Base-by-base conservation (phyloP, 2,797 vertebrate species). In the Mormyrus proboscirostris region DNA sequence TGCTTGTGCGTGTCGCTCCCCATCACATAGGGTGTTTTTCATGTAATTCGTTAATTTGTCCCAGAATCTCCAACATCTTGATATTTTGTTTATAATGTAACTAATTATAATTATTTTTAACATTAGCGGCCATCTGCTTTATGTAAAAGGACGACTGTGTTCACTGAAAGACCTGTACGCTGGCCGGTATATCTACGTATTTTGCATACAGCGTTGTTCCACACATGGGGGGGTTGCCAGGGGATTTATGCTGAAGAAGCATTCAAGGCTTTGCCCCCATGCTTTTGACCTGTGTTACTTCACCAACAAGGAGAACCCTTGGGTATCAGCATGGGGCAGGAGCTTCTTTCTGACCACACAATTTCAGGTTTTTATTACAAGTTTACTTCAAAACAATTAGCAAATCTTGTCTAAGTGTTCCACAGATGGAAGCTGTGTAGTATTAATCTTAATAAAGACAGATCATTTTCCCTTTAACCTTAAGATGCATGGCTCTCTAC, bases 231-330 rank as follows among this genome's bases (percentile, higher is more conserved):
- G 25, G 7, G 55, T 90, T 89, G 49, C 55, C 88, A 90, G 62
- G 82, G 84, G 29, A 22, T 50, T 88, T 89, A 12, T 55, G 85
- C 49, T 76, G 83, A 91, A 87, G 86, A 88, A 89, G 89, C 76
- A 62, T 90, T 89, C 89, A 89, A 83, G 88, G n/a, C 73, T 50
- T 62, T 73, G 87, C 91, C 86, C 91, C 89, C 90, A 90, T 90
- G 62, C 55, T 89, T 16, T 19, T 44, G 12, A 44, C 5, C 22
- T 88, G 44, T 88, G 69, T 88, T 87, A 76, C 55, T n/a, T 57
- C 55, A n/a, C 55, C 55, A 16, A 57, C 55, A 57, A 57, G n/a
- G 55, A 57, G 55, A 57, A 57, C 55, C 19, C 19, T n/a, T 57
- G 91, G 91, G 89, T 92, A 91, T 91, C 89, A 91, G 25, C 49